Evolutionary conservation across 2,888 invertebrate species (phyloP).

Genomic region (Troilus luridus): DNA sequence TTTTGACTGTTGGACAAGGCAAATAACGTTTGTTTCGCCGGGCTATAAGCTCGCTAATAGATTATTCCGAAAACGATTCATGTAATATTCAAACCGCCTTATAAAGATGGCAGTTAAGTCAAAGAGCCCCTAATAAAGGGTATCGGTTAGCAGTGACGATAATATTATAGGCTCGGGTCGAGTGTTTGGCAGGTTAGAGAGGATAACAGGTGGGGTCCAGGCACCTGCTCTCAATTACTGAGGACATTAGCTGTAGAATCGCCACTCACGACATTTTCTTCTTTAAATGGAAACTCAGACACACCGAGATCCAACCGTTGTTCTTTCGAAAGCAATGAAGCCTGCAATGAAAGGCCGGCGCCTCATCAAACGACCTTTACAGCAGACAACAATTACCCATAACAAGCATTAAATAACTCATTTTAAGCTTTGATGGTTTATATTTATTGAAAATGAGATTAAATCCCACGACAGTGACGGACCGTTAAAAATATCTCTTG

Average conservation of each 20-base stretch:
- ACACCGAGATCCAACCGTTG: background rate
- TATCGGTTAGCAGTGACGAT: background rate
- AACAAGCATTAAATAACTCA: conserved; percentile 47
- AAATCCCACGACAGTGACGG: background rate
- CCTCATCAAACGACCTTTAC: conserved; percentile 26
- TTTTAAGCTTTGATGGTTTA: background rate
- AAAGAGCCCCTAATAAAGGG: background rate
- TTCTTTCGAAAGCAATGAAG: background rate
- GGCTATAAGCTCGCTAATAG: conserved; percentile 17
- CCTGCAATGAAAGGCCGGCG: conserved; percentile 13
- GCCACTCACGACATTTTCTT: background rate
- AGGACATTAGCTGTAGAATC: background rate
- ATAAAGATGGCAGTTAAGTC: conserved; percentile 35
- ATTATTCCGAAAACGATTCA: background rate
- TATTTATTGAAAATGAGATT: conserved; percentile 40
- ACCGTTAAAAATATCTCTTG: background rate
- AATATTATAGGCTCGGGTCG: background rate
- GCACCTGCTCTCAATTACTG: conserved; percentile 19
- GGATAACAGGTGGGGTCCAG: background rate
- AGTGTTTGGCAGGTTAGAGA: conserved; percentile 25
- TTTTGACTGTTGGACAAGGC: background rate
- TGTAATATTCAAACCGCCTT: conserved; percentile 31
- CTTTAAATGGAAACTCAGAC: background rate
- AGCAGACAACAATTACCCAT: background rate
- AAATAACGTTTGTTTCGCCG: conserved; percentile 1